Conservation (phyloP, 2,113 vertebrate genomes). For the Geococcyx californianus region DNA sequence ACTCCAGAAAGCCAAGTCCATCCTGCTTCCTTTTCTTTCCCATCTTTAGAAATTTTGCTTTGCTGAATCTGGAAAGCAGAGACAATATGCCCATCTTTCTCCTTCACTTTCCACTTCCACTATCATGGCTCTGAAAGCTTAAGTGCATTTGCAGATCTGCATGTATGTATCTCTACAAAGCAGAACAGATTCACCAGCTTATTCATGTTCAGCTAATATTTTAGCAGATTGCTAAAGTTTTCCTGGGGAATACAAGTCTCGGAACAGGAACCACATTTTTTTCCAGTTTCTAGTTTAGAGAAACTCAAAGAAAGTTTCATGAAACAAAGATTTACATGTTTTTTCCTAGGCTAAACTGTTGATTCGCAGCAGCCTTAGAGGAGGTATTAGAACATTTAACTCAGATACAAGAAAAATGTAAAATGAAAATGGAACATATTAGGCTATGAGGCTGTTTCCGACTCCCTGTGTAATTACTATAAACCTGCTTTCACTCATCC, state of each 20-base stretch:
- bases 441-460: neutral
- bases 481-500: constrained; percentile 16
- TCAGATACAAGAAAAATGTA: neutral
- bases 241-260: neutral
- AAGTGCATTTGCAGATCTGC: neutral
- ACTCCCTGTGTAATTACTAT: neutral
- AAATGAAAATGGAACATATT: neutral
- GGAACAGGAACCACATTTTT: neutral
- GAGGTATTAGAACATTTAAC: neutral
- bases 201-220: neutral
- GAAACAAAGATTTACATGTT: neutral
- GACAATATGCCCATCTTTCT: neutral
- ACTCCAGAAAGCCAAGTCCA: constrained; percentile 47
- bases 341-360: neutral
- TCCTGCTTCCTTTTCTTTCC: constrained; percentile 11
- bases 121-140: neutral
- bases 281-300: neutral
- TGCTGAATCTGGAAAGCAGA: neutral
- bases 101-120: neutral
- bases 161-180: neutral
- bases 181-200: neutral
- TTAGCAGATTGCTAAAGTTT: neutral
- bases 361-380: neutral
- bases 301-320: neutral
- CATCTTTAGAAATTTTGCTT: neutral